Evolutionary conservation across 2,797 vertebrate species (phyloP), one percentile per base, ranked within the genome.

Genomic region (Fistularia commersonii): DNA sequence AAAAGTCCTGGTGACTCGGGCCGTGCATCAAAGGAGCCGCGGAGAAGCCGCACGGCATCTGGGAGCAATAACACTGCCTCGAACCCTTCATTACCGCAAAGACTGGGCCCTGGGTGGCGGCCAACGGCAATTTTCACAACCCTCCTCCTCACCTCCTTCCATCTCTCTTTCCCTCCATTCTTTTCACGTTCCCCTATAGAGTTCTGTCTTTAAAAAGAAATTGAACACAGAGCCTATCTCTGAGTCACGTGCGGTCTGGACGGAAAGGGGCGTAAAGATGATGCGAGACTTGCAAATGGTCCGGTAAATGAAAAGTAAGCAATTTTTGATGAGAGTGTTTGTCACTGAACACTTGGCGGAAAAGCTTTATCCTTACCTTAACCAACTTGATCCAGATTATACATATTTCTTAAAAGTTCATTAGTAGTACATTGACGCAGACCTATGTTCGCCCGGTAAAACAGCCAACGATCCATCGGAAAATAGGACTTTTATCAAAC

Each of bases 61-160:
- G 91, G 89, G 87, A 91, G 86, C 88, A 91, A 91, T 91, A 91
- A 91, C 65, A 81, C 47, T 69, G 79, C 85, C 66, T 81, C 89
- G 88, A 90, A 89, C 90, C 90, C 85, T 85, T 90, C 88, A 90
- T 92, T 91, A 92, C 87, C 86, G 84, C 72, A 87, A 85, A 86
- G 90, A 88, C 87, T 76, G 85, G 79, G 88, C 85, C 89, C 87
- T 90, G 88, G 90, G 89, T 84, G 72, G 84, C 81, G 74, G 88
- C 90, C 90, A 92, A 80, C 23, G 76, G 86, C 86, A 89, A 88
- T 90, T 90, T 90, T 85, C 79, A 78, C 80, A 84, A 86, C 78
- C 79, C 84, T 82, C 67, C 77, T 84, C 81, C 76, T 85, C 80
- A 77, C 77, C 80, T 77, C 78, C 78, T 81, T 82, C 74, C 68